Conservation (phyloP, 2,888 invertebrate species). For the Dolomedes plantarius region DNA sequence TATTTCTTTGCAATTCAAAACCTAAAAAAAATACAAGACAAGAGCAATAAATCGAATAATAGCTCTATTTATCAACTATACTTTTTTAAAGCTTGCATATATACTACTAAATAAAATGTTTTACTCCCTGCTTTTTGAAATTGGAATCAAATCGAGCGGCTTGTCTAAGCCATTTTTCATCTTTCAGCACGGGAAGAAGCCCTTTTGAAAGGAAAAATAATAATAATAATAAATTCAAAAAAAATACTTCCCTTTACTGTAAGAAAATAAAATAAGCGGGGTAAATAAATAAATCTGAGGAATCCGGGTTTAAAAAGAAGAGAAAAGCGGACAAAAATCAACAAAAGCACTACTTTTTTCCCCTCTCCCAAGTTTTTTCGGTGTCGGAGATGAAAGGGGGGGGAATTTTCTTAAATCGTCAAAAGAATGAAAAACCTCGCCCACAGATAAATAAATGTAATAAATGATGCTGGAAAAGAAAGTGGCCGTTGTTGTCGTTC, state of each 20-base stretch:
- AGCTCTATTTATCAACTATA: neutral
- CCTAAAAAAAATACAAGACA: too few species aligned
- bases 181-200: neutral
- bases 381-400: neutral
- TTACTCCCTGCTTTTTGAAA: neutral
- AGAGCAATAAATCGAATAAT: neutral
- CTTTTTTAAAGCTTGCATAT: neutral
- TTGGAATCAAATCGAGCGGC: neutral
- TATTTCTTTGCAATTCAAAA: too few species aligned
- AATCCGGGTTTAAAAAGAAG: neutral
- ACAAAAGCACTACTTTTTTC: neutral
- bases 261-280: neutral
- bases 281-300: conserved; percentile 6
- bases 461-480: conserved; percentile 51
- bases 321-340: neutral
- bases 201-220: neutral
- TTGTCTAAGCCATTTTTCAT: neutral
- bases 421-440: conserved; percentile 21
- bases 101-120: neutral
- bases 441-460: conserved; percentile 68
- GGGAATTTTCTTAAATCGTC: conserved; percentile 24
- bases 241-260: neutral
- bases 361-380: neutral
- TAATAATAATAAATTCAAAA: neutral
- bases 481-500: conserved; percentile 32